Base-by-base conservation (phyloP, 2,888 invertebrate genomes). In the Junonia oenone region DNA sequence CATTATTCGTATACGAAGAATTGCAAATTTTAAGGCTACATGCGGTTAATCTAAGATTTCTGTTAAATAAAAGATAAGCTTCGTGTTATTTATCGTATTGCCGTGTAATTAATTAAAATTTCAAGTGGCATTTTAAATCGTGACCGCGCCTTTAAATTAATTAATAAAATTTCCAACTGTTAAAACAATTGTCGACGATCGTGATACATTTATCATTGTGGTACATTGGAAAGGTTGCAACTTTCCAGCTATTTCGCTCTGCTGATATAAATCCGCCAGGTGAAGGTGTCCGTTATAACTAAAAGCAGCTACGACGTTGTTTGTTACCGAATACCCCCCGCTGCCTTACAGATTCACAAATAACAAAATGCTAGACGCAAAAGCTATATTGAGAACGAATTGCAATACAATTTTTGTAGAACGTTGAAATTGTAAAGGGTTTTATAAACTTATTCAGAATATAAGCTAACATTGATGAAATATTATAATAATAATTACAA, bases 191-290 rank as follows among this genome's bases (percentile, higher is more conserved):
- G 66, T 59, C 52, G 58, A 58, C 55, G 54, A 58, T 66, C 64
- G 66, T 66, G 66, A 62, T 58, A 61, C 64, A 64, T 66, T 66
- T 66, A 66, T 66, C 66, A 66, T 66, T 64, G 65, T 56, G 56
- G 54, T 57, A 37, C 59, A 63, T 60, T 61, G 61, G 62, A 64
- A 63, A 63, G 64, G 63, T 58, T 58, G 59, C 55, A 59, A 56
- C 64, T 63, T 61, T 63, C 59, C 56, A 64, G 54, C 56, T 58
- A 60, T 58, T 43, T 60, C 59, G 59, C 53, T 38, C 26, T 40
- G 53, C 55, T 50, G 62, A 63, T 59, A 61, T 61, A 59, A 56
- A 58, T 62, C 59, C 59, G 50, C 49, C 48, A 45, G 45, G 47
- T 55, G 51, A 59, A 62, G 58, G 56, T 55, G 47, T 56, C 52